A percentile compares a stretch with the other conserved stretches of the same genome.
Evolutionary conservation across 2,888 invertebrate genomes (phyloP).

Genomic region (Chydorus sphaericus): DNA sequence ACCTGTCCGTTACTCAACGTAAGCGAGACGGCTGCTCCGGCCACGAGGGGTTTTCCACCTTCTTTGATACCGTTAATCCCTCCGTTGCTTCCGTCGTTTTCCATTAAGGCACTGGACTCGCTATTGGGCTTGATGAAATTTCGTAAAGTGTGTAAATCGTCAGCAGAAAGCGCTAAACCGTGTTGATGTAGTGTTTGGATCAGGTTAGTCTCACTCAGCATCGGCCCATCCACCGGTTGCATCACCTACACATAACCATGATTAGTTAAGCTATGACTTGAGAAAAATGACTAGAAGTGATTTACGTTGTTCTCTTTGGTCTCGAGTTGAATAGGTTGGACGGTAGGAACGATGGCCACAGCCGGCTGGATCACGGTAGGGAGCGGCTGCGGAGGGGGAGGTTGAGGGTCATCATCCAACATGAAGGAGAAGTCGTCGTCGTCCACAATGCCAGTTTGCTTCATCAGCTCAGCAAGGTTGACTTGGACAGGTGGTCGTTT

Average conservation of each 20-base stretch:
- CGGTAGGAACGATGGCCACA: conserved; percentile 25
- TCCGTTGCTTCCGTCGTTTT: not conserved
- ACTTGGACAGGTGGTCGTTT: conserved; percentile 9
- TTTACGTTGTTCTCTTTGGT: conserved; percentile 2
- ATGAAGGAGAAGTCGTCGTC: conserved; percentile 40
- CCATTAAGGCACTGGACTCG: conserved; percentile 8
- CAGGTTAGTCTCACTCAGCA: conserved; percentile 9
- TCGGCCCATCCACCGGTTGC: not conserved
- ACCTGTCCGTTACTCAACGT: conserved; percentile 9
- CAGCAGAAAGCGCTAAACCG: conserved; percentile 5
- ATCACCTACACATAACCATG: not conserved
- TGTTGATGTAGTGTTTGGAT: conserved; percentile 14
- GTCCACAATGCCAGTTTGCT: conserved; percentile 47
- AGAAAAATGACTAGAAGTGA: not conserved
- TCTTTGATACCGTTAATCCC: conserved; percentile 1
- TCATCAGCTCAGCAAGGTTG: conserved; percentile 19
- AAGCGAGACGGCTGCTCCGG: not conserved
- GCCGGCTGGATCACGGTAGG: conserved; percentile 21
- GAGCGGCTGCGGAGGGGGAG: not conserved
- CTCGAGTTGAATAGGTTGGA: conserved; percentile 22
- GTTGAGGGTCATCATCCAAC: conserved; percentile 1
- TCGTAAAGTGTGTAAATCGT: conserved; percentile 4
- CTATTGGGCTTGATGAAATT: conserved; percentile 7
- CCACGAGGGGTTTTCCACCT: not conserved
- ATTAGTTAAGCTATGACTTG: not conserved